These are phyloP conservation scores for Cryptocheilus praepositus DNA, from an alignment of 2,888 invertebrate species.

Conservation along the genomic window DNA sequence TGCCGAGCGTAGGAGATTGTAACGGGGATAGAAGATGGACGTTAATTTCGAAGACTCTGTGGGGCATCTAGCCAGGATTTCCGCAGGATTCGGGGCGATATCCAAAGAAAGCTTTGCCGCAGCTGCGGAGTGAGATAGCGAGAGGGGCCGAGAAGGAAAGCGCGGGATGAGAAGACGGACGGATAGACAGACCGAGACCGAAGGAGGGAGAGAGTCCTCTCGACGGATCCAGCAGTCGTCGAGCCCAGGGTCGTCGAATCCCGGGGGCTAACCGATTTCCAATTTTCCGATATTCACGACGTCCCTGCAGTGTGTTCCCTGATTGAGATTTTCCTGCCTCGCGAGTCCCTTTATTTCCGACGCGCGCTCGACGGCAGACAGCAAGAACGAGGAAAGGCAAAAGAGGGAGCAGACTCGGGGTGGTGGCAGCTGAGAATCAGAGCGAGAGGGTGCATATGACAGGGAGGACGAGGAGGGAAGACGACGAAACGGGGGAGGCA, in stretches of 20 bases:
- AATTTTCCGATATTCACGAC: slow-evolving; percentile 64
- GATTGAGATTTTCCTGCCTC: slow-evolving; percentile 54
- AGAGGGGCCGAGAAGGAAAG: not conserved
- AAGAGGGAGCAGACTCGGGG: not conserved
- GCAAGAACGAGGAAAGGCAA: slow-evolving; percentile 16
- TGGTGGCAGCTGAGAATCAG: slow-evolving; percentile 15
- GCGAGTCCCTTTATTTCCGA: slow-evolving; percentile 38
- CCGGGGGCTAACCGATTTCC: slow-evolving; percentile 61
- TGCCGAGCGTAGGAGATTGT: not conserved
- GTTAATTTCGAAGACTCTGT: slow-evolving; percentile 44
- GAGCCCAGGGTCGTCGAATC: slow-evolving; percentile 35
- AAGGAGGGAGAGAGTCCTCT: not conserved
- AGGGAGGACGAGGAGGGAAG: slow-evolving; percentile 4
- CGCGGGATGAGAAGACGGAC: not conserved
- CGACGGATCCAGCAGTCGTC: not conserved
- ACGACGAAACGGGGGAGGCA: too few species aligned
- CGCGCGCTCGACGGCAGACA: slow-evolving; percentile 14
- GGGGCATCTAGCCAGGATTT: slow-evolving; percentile 38
- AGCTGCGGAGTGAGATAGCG: slow-evolving; percentile 10
- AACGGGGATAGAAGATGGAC: slow-evolving; percentile 17
- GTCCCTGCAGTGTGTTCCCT: slow-evolving; percentile 48
- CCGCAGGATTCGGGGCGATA: slow-evolving; percentile 27
- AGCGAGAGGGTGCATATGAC: slow-evolving; percentile 16
- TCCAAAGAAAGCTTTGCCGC: slow-evolving; percentile 31
- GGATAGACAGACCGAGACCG: not conserved